Conservation (phyloP, 2,888 invertebrate genomes). For the Brenthis daphne region DNA sequence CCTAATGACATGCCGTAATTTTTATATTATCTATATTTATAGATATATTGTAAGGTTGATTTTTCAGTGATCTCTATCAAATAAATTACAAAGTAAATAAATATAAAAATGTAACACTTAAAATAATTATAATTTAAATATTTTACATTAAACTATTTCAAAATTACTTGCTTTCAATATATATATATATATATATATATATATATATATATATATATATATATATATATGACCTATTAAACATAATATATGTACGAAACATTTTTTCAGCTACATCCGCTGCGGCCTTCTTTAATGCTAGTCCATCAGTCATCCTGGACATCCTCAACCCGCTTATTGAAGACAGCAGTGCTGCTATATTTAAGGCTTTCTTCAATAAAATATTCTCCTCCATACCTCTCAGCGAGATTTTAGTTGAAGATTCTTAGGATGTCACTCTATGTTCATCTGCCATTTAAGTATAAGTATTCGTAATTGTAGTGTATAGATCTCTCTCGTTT, state of each 20-base stretch:
- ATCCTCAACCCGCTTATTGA: slow-evolving; percentile 87
- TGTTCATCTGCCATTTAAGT: slow-evolving; percentile 9
- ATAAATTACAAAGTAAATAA: not conserved
- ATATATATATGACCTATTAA: no score
- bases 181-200: no score
- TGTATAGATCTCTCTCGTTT: slow-evolving; percentile 5
- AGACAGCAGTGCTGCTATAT: slow-evolving; percentile 84
- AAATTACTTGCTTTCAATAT: no score
- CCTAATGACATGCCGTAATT: no score
- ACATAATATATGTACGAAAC: not conserved
- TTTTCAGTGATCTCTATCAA: not conserved
- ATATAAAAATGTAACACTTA: no score
- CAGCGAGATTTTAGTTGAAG: slow-evolving; percentile 79
- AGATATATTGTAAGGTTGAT: no score
- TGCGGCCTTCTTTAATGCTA: slow-evolving; percentile 86
- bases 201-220: no score
- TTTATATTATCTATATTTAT: no score
- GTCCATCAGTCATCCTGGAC: slow-evolving; percentile 85
- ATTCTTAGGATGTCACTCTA: slow-evolving; percentile 24
- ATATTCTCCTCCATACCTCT: slow-evolving; percentile 82
- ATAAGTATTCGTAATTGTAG: not conserved
- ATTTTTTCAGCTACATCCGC: slow-evolving; percentile 83
- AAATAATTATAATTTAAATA: no score
- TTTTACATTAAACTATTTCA: not conserved
- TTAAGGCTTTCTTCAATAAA: slow-evolving; percentile 83